phyloP scores from a whole-genome alignment of 2,888 invertebrate genomes.

The Lacanobia oleracea region DNA sequence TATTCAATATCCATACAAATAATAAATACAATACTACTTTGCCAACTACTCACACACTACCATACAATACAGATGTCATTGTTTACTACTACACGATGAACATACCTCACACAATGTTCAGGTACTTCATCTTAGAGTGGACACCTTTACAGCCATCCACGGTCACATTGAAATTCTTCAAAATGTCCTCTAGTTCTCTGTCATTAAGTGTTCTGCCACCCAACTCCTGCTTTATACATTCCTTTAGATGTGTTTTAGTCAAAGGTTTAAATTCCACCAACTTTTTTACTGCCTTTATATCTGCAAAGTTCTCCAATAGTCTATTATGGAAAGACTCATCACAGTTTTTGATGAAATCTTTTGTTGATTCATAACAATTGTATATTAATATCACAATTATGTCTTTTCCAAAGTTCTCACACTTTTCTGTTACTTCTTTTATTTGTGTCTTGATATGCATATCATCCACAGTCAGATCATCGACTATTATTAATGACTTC shows the following conservation, averaged over 20 bases:
- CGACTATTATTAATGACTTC: conserved; percentile 79
- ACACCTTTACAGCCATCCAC: conserved; percentile 88
- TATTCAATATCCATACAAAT: conserved; percentile 19
- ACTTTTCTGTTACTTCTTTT: conserved; percentile 76
- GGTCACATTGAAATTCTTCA: conserved; percentile 83
- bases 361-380: conserved; percentile 77
- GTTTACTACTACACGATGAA: conserved; percentile 35
- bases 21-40: conserved; percentile 20
- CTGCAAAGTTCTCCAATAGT: conserved; percentile 71
- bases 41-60: conserved; percentile 23
- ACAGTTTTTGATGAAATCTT: conserved; percentile 74
- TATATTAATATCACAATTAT: conserved; percentile 82
- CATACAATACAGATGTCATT: conserved; percentile 26
- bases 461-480: conserved; percentile 79
- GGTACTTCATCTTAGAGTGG: conserved; percentile 82
- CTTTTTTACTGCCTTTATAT: conserved; percentile 73
- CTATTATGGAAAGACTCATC: conserved; percentile 70
- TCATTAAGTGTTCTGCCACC: conserved; percentile 64
- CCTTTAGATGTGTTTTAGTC: conserved; percentile 74
- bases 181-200: conserved; percentile 70
- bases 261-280: conserved; percentile 80
- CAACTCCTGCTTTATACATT: conserved; percentile 82
- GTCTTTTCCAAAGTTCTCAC: conserved; percentile 75
- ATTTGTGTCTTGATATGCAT: conserved; percentile 72
- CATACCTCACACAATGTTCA: conserved; percentile 74